Evolutionary conservation across 2,888 invertebrate genomes (phyloP), one percentile per base, ranked within the genome.

Genomic region (Polydrusus cervinus): DNA sequence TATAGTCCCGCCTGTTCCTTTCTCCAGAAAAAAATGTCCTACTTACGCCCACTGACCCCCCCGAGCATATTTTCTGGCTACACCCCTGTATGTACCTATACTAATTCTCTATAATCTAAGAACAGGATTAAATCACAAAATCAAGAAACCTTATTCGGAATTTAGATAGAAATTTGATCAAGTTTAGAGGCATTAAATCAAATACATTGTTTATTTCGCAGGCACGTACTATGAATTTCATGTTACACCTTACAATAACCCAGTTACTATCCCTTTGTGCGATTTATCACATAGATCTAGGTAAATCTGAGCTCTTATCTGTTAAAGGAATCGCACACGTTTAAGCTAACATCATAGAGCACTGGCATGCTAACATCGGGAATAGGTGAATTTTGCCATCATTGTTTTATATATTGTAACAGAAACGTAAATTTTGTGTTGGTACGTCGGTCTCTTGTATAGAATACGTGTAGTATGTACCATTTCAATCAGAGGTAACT

Each of bases 291-390:
- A 70, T 38, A 57, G 57, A 69, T 65, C 57, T 57, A 47, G 70
- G 57, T 74, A 60, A 70, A 65, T 74, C 70, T 70, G 61, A 69
- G 57, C 60, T 40, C 65, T 74, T 66, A 74, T 74, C 74, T 16
- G 16, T 20, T 65, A 49, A 62, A 55, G 69, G 64, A 70, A 74
- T 74, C 73, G n/a, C 67, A 53, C 62, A 68, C 73, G 73, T 73
- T 53, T 62, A 51, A 60, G 30, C 43, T 71, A 57, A 65, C 67
- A 51, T 73, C 67, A 73, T 73, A 62, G 73, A 45, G 61, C 57
- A 20, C 43, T 60, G 47, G 73, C 73, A 73, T 73, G 73, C 73
- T 66, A 72, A 14, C 34, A 30, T 51, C 13, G 55, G 55, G 6
- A 51, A 73, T 38, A n/a, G 66, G 60, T 53, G 66, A 68, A 62